A percentile compares a stretch with the other conserved stretches of the same genome.
These are phyloP conservation scores for Gymnocheta viridis DNA, from an alignment of 2,888 invertebrate species.

Conservation along the genomic window DNA sequence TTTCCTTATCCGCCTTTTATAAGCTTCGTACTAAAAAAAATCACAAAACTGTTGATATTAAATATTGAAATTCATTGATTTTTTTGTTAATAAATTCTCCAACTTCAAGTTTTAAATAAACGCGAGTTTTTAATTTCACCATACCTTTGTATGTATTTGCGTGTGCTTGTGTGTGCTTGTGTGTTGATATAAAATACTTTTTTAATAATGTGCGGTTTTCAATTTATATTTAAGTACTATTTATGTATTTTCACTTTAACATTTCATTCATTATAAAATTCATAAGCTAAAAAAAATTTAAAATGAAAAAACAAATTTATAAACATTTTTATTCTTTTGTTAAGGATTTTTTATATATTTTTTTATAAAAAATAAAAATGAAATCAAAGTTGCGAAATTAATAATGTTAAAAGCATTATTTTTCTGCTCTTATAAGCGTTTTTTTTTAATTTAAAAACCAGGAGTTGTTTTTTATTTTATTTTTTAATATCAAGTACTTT, in stretches of 20 bases:
- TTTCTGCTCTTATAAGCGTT: constrained; percentile 69
- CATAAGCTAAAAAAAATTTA: constrained; percentile 9
- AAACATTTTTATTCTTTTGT: constrained; percentile 57
- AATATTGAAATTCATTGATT: constrained; percentile 54
- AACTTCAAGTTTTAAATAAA: constrained; percentile 4
- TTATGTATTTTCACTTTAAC: constrained; percentile 59
- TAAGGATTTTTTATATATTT: constrained; percentile 11
- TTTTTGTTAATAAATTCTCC: constrained; percentile 19
- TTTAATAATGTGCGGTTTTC: constrained; percentile 69
- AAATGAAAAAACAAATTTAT: constrained; percentile 3
- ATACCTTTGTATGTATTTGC: constrained; percentile 11
- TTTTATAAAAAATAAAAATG: constrained; percentile 32
- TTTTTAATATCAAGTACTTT: constrained; percentile 51
- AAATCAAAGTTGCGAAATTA: constrained; percentile 71
- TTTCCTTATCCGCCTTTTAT: constrained; percentile 47
- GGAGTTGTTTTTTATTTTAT: constrained; percentile 35
- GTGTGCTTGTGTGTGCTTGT: background rate
- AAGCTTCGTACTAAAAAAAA: constrained; percentile 18
- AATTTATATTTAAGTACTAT: constrained; percentile 70
- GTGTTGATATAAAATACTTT: constrained; percentile 23
- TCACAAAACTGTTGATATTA: constrained; percentile 24
- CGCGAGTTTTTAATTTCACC: background rate
- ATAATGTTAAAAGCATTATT: constrained; percentile 73
- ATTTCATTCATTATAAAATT: constrained; percentile 60
- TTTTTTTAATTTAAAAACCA: constrained; percentile 64